Conservation (phyloP, 2,797 vertebrate genomes). For the Cossypha heuglini region DNA sequence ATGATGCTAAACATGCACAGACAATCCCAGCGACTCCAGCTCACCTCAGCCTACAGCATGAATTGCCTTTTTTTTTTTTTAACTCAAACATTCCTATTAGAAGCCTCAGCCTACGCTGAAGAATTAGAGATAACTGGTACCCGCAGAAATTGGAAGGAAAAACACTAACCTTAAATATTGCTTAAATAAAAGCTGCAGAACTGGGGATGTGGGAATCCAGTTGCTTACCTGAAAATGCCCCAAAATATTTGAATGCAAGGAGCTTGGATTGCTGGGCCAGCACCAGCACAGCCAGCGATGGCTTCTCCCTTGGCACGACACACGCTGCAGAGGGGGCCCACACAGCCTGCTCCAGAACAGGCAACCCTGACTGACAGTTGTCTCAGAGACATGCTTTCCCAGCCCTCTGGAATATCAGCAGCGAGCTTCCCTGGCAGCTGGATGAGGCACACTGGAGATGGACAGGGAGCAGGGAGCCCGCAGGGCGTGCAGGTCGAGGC, state of each 20-base stretch:
- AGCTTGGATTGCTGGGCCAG: not conserved
- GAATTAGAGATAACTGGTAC: not conserved
- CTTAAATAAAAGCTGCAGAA: not conserved
- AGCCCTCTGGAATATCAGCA: not conserved
- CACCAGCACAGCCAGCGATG: accelerated
- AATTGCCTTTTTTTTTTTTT: not conserved
- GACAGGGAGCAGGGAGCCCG: not conserved
- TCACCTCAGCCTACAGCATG: not conserved
- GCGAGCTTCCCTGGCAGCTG: not conserved
- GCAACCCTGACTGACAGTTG: not conserved
- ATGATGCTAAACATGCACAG: not conserved
- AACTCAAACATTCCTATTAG: not conserved
- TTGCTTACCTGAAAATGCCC: not conserved
- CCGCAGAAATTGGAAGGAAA: not conserved
- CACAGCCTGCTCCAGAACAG: not conserved
- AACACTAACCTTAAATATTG: not conserved
- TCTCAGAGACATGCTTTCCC: not conserved
- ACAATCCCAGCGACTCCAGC: not conserved
- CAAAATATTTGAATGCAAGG: not conserved
- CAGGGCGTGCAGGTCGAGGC: accelerated
- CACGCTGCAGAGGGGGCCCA: not conserved
- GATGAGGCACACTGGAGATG: not conserved
- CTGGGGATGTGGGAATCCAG: not conserved
- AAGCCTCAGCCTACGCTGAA: not conserved
- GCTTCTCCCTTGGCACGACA: not conserved